These are phyloP conservation scores for Ictidomys tridecemlineatus DNA, from an alignment of 2,113 vertebrate genomes.

Conservation along the genomic window DNA sequence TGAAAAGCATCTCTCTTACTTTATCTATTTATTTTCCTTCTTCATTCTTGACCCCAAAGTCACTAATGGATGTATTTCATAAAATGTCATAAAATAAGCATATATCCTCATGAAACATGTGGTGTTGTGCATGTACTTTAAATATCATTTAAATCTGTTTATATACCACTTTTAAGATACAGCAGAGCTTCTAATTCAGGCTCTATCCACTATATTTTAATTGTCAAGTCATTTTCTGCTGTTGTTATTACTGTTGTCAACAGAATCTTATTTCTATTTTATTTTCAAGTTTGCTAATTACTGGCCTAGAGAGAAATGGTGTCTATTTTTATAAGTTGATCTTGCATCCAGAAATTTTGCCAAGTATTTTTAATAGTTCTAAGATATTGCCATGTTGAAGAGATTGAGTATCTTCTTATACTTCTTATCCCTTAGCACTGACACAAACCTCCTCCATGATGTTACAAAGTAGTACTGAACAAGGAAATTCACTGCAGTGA, in stretches of 20 bases:
- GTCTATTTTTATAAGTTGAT: neutral
- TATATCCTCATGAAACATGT: neutral
- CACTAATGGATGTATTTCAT: neutral
- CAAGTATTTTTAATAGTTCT: slow-evolving; percentile 18
- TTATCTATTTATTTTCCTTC: neutral
- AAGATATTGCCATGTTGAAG: neutral
- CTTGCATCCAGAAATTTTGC: neutral
- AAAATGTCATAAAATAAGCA: neutral
- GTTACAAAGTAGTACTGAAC: neutral
- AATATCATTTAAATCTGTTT: neutral
- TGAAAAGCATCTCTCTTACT: neutral
- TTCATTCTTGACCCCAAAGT: neutral
- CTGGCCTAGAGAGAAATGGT: neutral
- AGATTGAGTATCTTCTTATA: neutral
- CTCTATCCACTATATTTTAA: neutral
- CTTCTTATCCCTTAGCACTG: neutral
- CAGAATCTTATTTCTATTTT: neutral
- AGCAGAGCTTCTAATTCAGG: neutral
- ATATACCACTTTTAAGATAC: neutral
- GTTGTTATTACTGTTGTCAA: neutral
- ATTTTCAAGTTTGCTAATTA: slow-evolving; percentile 40
- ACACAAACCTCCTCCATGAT: neutral
- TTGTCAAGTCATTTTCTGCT: neutral
- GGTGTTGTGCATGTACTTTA: neutral
- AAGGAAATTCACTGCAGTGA: neutral